Base-by-base conservation (phyloP, 2,113 vertebrate genomes). In the Entomyzon cyanotis region DNA sequence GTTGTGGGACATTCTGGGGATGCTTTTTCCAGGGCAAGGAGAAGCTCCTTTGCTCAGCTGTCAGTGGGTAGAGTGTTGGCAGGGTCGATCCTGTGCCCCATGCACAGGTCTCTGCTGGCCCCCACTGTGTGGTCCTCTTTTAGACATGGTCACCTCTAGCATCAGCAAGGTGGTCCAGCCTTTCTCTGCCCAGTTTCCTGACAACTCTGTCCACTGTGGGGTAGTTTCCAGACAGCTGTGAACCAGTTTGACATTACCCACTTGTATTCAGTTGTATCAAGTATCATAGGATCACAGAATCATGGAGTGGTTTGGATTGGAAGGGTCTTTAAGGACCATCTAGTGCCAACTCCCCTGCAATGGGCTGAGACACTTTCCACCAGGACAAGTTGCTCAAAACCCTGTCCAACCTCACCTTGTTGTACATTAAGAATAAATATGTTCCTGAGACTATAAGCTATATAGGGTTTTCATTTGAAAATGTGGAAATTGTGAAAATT, bases 121-220 rank as follows among this genome's bases (percentile, higher is more conserved):
- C 5, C 12, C 30, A 55, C 18, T 0, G 0, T 35, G 12, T 2
- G 14, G 30, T 89, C 62, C 25, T 49, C 44, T 64, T 71, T 30
- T 31, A 60, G 30, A 46, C 12, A 7, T 30, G 25, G 11, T 64
- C 33, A 28, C 10, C 33, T 75, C 41, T 24, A 9, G 10, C 27
- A 27, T 27, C 10, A 2, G 18, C 41, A 74, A 63, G 42, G 28
- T 80, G n/a, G 47, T 77, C 44, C 50, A 55, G 0, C 27, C 18
- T 83, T 41, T 39, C 20, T 77, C 67, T 50, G 11, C 42, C n/a
- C 53, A 87, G 49, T 76, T 73, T 58, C 10, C 49, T 79, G 28
- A 63, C 25, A 64, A 5, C 24, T 1, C 0, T 41, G 13, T 65
- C 11, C 41, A 3, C 22, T 42, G 46, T 7, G 0, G 33, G 7